Percentiles rank a stretch among this genome's conserved stretches.
These are phyloP conservation scores for Scytalopus superciliaris DNA, from an alignment of 2,113 vertebrate species.

Conservation along the genomic window DNA sequence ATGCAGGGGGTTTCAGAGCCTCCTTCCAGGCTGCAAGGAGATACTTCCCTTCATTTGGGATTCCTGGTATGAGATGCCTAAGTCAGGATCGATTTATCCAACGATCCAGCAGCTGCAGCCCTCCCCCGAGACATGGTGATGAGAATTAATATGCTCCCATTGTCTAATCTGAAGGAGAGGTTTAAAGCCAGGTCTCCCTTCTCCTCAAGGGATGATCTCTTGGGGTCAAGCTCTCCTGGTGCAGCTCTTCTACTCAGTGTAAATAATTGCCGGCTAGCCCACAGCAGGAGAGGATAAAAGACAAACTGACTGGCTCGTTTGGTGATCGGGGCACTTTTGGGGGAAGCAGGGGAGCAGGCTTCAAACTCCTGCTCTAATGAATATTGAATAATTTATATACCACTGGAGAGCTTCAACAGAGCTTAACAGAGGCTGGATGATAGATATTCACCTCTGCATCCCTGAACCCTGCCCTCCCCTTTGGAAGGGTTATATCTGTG, in stretches of 20 bases:
- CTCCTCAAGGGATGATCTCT: neutral
- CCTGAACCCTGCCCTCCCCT: neutral
- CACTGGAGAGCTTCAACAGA: neutral
- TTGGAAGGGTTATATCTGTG: neutral
- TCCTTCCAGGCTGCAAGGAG: neutral
- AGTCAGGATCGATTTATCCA: neutral
- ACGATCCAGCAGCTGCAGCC: neutral
- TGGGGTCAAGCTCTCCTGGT: neutral
- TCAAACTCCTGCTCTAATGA: slow-evolving; percentile 29
- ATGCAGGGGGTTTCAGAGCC: neutral
- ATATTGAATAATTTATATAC: slow-evolving; percentile 30
- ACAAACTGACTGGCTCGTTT: neutral
- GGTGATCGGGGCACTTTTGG: neutral
- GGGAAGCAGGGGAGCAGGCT: neutral
- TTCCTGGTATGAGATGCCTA: neutral
- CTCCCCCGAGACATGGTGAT: neutral
- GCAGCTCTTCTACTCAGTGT: neutral
- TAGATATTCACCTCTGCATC: neutral
- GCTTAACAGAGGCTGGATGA: neutral
- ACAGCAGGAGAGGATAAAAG: neutral
- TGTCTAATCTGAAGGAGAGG: neutral
- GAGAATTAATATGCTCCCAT: neutral
- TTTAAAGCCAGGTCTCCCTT: neutral
- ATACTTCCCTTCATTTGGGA: neutral
- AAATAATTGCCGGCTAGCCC: slow-evolving; percentile 15